Conservation (phyloP, 2,113 vertebrate species). For the Bubo scandiacus region DNA sequence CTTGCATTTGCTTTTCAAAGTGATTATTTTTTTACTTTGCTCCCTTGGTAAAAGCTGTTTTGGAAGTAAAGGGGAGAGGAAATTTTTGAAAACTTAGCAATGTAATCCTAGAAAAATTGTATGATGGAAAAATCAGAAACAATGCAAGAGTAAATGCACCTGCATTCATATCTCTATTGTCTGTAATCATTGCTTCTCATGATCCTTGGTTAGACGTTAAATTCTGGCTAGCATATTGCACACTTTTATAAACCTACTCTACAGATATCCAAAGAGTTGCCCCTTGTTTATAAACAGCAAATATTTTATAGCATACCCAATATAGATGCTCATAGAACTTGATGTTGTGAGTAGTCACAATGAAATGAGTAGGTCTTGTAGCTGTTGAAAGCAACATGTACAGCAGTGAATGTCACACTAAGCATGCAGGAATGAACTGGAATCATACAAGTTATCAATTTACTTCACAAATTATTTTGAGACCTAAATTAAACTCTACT, state of each 20-base stretch:
- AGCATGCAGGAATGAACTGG: background rate
- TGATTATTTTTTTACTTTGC: background rate
- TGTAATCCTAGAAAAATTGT: background rate
- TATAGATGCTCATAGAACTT: background rate
- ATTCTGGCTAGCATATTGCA: background rate
- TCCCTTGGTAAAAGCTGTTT: background rate
- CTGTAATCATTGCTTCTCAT: background rate
- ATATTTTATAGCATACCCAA: background rate
- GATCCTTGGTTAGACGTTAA: background rate
- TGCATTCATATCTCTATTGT: background rate
- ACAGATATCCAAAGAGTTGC: background rate
- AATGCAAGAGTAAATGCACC: background rate
- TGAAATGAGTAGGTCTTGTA: background rate
- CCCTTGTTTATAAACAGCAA: background rate
- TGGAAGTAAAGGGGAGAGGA: background rate
- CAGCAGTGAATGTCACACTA: background rate
- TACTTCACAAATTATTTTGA: background rate
- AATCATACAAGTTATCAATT: background rate
- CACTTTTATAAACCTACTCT: background rate
- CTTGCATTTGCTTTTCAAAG: background rate
- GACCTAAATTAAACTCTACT: background rate
- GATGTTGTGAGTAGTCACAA: background rate
- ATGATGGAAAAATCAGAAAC: background rate
- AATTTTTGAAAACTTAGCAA: background rate
- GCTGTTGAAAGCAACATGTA: background rate